Evolutionary conservation across 2,888 invertebrate genomes (phyloP).

Genomic region (Allophyes oxyacanthae): DNA sequence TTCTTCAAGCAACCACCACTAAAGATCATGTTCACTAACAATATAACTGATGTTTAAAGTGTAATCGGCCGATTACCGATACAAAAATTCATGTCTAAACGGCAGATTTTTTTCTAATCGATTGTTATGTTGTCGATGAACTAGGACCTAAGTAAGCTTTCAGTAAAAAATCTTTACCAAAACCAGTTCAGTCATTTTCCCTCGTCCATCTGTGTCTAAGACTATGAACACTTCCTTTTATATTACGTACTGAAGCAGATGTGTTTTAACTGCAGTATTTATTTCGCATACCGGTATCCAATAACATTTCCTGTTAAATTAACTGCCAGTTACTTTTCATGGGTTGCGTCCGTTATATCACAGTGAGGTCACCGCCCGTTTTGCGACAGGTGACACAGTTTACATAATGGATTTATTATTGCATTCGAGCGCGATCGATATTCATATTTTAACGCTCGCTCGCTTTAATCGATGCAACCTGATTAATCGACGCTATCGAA

Average conservation of each 20-base stretch:
- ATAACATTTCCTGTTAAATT: slow-evolving; percentile 62
- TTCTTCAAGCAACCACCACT: not conserved
- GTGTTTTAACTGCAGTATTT: slow-evolving; percentile 44
- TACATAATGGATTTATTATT: slow-evolving; percentile 65
- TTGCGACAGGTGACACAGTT: slow-evolving; percentile 69
- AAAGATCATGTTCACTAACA: too few species aligned
- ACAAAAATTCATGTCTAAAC: too few species aligned
- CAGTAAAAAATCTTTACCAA: not conserved
- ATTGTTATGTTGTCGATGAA: too few species aligned
- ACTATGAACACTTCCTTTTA: slow-evolving; percentile 31
- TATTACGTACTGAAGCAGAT: slow-evolving; percentile 37
- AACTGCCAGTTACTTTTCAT: slow-evolving; percentile 56
- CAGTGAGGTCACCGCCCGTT: slow-evolving; percentile 47
- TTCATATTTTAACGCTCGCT: slow-evolving; percentile 41
- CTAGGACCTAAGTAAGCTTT: not conserved
- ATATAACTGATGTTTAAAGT: too few species aligned
- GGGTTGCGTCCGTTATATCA: slow-evolving; percentile 59
- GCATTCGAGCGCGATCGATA: slow-evolving; percentile 55
- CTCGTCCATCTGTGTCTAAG: too few species aligned
- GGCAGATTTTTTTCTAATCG: too few species aligned
- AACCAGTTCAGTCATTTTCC: slow-evolving; percentile 10
- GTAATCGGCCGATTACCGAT: too few species aligned
- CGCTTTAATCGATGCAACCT: slow-evolving; percentile 51
- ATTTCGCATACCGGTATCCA: slow-evolving; percentile 46
- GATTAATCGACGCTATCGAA: slow-evolving; percentile 49